A percentile compares a stretch with the other conserved stretches of the same genome.
These are phyloP conservation scores for Elephantulus edwardii DNA, from an alignment of 2,113 vertebrate species.

Conservation along the genomic window DNA sequence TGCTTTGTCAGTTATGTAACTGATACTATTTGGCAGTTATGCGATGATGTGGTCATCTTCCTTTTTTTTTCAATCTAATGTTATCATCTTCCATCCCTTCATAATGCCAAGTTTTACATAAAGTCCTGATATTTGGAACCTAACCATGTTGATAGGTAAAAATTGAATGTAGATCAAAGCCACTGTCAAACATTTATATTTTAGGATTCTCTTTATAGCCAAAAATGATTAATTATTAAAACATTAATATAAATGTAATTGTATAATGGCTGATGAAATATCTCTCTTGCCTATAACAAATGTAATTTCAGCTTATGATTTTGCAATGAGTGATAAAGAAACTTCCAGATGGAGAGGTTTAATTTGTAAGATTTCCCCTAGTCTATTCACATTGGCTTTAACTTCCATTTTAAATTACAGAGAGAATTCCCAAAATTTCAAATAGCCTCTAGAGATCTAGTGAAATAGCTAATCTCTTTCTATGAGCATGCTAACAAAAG, in stretches of 20 bases:
- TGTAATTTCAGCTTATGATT: conserved; percentile 57
- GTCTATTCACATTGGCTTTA: conserved; percentile 77
- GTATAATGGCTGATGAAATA: conserved; percentile 29
- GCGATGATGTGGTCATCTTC: background rate
- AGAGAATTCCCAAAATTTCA: conserved; percentile 84
- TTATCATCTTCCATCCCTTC: background rate
- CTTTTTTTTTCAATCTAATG: background rate
- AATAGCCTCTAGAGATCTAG: conserved; percentile 81
- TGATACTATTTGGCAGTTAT: background rate
- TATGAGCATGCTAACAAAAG: conserved; percentile 83
- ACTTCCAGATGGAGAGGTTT: conserved; percentile 77
- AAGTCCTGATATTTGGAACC: background rate
- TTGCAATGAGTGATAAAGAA: conserved; percentile 65
- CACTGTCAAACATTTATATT: background rate
- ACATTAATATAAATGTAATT: background rate
- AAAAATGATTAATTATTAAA: conserved; percentile 52
- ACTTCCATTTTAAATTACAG: conserved; percentile 80
- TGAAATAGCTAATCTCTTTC: conserved; percentile 80
- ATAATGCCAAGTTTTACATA: background rate
- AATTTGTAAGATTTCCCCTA: conserved; percentile 72
- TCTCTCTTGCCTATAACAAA: conserved; percentile 30
- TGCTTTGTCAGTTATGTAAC: background rate
- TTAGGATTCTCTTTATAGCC: conserved; percentile 9
- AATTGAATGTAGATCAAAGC: background rate
- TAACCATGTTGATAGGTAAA: background rate